These are phyloP conservation scores for Crocidura indochinensis DNA, from an alignment of 2,797 vertebrate species.

Conservation along the genomic window DNA sequence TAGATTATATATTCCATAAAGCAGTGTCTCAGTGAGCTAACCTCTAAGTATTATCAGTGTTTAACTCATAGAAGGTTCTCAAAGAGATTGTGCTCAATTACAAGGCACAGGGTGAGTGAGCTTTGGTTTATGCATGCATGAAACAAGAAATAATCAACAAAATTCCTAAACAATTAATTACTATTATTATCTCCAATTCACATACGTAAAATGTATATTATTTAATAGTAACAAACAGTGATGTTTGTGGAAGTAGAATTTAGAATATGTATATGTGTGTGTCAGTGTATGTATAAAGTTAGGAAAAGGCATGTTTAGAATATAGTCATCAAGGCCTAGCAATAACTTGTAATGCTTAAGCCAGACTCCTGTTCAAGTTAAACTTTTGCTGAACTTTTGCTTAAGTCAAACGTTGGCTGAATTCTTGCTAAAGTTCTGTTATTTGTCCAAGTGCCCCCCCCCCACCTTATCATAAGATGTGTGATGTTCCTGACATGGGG, in stretches of 20 bases:
- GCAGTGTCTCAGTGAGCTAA: not conserved
- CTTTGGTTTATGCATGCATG: not conserved
- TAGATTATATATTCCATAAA: not conserved
- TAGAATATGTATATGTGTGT: no score
- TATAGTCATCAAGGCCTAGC: no score
- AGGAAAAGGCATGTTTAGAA: no score
- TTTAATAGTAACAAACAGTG: not conserved
- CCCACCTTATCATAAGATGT: no score
- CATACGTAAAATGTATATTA: not conserved
- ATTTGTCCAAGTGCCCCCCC: no score
- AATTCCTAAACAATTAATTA: not conserved
- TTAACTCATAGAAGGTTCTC: not conserved
- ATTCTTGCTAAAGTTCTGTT: no score
- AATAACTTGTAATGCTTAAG: no score
- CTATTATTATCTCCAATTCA: constrained; percentile 18
- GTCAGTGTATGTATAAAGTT: no score
- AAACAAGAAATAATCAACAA: constrained; percentile 33
- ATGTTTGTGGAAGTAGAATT: not conserved
- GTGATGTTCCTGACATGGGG: no score
- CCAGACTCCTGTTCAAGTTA: no score
- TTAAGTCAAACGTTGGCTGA: no score
- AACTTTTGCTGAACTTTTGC: no score
- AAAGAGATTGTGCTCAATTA: not conserved
- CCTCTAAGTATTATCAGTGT: not conserved
- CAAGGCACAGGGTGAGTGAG: constrained; percentile 29